Evolutionary conservation across 2,113 vertebrate species (phyloP).

Genomic region (Gopherus flavomarginatus): DNA sequence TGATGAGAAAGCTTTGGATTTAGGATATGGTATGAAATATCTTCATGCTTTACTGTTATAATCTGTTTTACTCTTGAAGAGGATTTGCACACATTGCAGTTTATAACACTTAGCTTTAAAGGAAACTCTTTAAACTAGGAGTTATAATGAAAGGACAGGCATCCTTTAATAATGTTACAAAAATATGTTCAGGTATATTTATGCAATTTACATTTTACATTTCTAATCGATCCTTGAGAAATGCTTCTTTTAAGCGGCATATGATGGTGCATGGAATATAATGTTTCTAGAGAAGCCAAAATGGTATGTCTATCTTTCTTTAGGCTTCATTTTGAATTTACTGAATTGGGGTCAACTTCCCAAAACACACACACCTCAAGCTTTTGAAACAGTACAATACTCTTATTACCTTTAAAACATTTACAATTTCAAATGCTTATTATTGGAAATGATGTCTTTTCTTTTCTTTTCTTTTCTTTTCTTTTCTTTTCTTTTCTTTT

Average conservation of each 20-base stretch:
- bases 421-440: not conserved
- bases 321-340: not conserved
- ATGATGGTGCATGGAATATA: not conserved
- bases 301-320: not conserved
- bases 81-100: not conserved
- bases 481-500: not conserved
- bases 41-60: slow-evolving; percentile 5
- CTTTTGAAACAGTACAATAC: not conserved
- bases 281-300: not conserved
- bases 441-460: not conserved
- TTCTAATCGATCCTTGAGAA: not conserved
- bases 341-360: not conserved
- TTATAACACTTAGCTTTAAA: not conserved
- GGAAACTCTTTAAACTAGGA: not conserved
- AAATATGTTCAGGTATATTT: not conserved
- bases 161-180: not conserved
- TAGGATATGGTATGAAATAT: not conserved
- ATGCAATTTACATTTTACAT: not conserved
- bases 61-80: not conserved
- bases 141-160: not conserved
- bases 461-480: no score
- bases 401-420: not conserved
- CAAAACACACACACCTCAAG: not conserved
- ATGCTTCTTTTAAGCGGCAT: not conserved
- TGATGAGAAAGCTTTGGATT: not conserved